Conservation (phyloP, 2,113 vertebrate genomes). For the Picathartes gymnocephalus region DNA sequence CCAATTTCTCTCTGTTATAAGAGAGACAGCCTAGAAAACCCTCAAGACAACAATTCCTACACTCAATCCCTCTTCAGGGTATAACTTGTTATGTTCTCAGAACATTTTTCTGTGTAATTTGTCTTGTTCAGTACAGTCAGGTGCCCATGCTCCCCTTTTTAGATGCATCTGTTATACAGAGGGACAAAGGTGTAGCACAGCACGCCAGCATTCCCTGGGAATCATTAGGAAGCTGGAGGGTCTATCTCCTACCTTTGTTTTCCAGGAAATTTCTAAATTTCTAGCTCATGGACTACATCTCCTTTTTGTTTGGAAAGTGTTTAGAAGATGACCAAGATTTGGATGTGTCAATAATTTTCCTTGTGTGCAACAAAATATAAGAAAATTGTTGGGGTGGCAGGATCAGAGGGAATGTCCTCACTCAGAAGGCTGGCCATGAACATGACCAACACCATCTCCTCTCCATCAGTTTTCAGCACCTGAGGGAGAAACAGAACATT, state of each 20-base stretch:
- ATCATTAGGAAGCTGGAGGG: not conserved
- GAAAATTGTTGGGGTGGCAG: not conserved
- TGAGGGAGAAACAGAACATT: not conserved
- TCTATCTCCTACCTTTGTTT: not conserved
- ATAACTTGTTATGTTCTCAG: not conserved
- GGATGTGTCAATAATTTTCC: not conserved
- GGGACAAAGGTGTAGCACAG: fast-evolving
- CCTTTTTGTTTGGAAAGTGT: not conserved
- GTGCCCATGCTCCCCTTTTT: not conserved
- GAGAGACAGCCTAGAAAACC: not conserved
- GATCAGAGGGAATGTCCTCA: not conserved
- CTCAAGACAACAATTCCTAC: not conserved
- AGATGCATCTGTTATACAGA: not conserved
- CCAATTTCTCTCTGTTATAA: not conserved
- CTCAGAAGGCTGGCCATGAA: not conserved
- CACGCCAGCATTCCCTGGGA: not conserved
- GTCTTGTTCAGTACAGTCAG: not conserved
- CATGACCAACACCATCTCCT: not conserved
- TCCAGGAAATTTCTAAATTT: not conserved
- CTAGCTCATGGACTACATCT: not conserved
- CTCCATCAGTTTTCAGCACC: not conserved
- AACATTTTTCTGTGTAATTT: not conserved
- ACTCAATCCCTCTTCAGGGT: not conserved
- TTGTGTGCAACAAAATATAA: not conserved
- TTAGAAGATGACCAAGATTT: not conserved